A percentile compares a stretch with the other conserved stretches of the same genome.
Evolutionary conservation across 2,888 invertebrate genomes (phyloP).

Genomic region (Neoascia interrupta): DNA sequence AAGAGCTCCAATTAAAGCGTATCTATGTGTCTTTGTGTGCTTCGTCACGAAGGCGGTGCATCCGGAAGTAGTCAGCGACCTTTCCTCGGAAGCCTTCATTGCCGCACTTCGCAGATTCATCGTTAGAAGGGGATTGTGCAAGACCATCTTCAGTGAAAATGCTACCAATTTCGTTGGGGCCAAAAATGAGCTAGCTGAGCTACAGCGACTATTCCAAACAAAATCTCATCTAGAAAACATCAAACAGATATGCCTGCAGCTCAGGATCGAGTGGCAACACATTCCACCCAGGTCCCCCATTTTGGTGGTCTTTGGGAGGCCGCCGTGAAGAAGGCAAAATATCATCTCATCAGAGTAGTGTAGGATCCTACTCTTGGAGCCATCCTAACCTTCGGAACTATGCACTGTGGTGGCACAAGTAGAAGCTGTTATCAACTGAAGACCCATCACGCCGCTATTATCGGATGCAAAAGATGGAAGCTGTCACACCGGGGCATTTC

Average conservation of each 20-base stretch:
- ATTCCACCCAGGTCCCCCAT: too few relatives aligned
- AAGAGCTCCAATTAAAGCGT: constrained; percentile 29
- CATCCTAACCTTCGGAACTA: constrained; percentile 13
- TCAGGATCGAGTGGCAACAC: too few relatives aligned
- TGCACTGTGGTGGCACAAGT: not conserved
- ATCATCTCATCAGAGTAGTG: not conserved
- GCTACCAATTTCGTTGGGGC: constrained; percentile 46
- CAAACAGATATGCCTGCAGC: not conserved
- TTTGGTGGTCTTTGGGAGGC: constrained; percentile 9
- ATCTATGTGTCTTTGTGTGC: constrained; percentile 43
- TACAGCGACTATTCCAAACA: constrained; percentile 1
- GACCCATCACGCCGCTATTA: not conserved
- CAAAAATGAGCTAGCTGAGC: constrained; percentile 3
- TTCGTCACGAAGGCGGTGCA: constrained; percentile 42
- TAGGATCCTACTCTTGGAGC: too few relatives aligned
- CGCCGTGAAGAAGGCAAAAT: constrained; percentile 13
- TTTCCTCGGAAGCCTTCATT: constrained; percentile 30
- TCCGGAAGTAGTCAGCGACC: constrained; percentile 22
- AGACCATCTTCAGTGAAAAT: constrained; percentile 38
- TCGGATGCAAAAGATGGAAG: not conserved
- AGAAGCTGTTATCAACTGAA: not conserved
- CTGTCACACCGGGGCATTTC: not conserved
- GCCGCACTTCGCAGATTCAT: constrained; percentile 27
- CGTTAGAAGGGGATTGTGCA: constrained; percentile 15
- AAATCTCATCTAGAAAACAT: not conserved